These are phyloP conservation scores for Noctua comes DNA, from an alignment of 2,888 invertebrate genomes.

Conservation along the genomic window DNA sequence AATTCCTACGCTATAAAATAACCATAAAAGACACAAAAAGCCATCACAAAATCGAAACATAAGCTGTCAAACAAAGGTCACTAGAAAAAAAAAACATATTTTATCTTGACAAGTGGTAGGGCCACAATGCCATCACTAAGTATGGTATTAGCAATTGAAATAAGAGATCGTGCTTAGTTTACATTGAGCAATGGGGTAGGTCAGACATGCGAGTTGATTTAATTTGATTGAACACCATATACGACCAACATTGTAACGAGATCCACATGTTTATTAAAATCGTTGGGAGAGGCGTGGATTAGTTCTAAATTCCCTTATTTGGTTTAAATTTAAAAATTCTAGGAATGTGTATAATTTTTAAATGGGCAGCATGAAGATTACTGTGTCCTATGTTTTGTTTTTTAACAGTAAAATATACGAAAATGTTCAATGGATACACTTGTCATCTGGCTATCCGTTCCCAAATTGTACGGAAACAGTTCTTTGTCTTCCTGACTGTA, in stretches of 20 bases:
- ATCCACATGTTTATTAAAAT: slow-evolving; percentile 28
- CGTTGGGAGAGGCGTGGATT: not conserved
- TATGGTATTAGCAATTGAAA: slow-evolving; percentile 85
- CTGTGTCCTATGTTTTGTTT: not conserved
- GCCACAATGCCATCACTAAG: slow-evolving; percentile 70
- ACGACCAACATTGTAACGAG: slow-evolving; percentile 52
- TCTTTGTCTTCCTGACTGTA: not conserved
- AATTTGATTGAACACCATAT: slow-evolving; percentile 68
- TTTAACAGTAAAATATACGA: not conserved
- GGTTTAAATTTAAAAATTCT: not conserved
- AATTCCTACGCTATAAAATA: not conserved
- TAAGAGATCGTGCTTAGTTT: slow-evolving; percentile 80
- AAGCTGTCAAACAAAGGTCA: not conserved
- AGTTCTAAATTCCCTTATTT: slow-evolving; percentile 9
- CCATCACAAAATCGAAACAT: not conserved
- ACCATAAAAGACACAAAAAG: not conserved
- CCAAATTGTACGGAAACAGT: not conserved
- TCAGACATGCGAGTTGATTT: slow-evolving; percentile 83
- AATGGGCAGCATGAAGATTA: not conserved
- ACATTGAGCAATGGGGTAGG: slow-evolving; percentile 86
- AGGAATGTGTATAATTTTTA: not conserved
- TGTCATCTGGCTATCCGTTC: not conserved
- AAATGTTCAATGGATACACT: not conserved
- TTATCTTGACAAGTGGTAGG: slow-evolving; percentile 66
- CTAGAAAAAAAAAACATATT: not conserved